Evolutionary conservation across 2,888 invertebrate genomes (phyloP), one percentile per base, ranked within the genome.

Genomic region (Pogonocherus hispidulus): DNA sequence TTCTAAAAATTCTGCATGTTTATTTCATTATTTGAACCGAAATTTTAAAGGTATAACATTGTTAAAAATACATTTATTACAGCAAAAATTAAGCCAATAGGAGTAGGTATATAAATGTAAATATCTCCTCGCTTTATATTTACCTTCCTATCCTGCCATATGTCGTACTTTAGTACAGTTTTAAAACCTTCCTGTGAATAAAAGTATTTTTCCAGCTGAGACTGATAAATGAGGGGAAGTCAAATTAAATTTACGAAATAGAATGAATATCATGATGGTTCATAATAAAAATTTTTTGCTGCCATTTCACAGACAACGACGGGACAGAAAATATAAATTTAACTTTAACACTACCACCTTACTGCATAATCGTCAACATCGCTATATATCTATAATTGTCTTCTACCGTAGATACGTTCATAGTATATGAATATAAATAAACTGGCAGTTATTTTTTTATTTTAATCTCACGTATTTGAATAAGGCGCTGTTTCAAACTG

Each of bases 141-240:
- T n/a, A n/a, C n/a, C n/a, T n/a, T n/a, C n/a, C n/a, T n/a, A n/a
- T n/a, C n/a, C n/a, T n/a, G n/a, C n/a, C n/a, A n/a, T n/a, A n/a
- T n/a, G n/a, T n/a, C n/a, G n/a, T n/a, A n/a, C n/a, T n/a, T n/a
- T n/a, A n/a, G n/a, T n/a, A n/a, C n/a, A n/a, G n/a, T n/a, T 44
- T n/a, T n/a, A 4, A 18, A 18, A 14, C 18, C 18, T 56, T 18
- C 19, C 18, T 41, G 2, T 41, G n/a, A 41, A 56, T 37, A 56
- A 19, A 41, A 9, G 37, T 22, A 37, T 14, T 37, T 56, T 41
- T 56, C 55, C 41, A 18, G 37, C 37, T 41, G n/a, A n/a, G n/a
- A n/a, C n/a, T n/a, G 35, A 22, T 37, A 54, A 22, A 56, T 56
- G 37, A 37, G 37, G 22, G 20, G 37, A 55, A 18, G 19, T 18